Base-by-base conservation (phyloP, 2,113 vertebrate species). In the Garra rufa region DNA sequence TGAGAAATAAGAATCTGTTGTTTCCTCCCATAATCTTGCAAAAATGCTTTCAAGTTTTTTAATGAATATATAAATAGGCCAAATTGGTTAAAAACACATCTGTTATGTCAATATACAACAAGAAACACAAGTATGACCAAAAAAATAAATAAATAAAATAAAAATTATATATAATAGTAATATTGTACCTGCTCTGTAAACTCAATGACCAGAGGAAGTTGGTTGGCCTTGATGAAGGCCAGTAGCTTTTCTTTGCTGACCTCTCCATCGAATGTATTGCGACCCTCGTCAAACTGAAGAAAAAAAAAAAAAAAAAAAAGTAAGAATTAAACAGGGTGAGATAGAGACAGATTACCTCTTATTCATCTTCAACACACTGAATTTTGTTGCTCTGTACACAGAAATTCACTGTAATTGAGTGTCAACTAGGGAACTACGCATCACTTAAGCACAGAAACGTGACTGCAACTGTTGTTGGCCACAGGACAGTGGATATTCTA, bases 131-230 rank as follows among this genome's bases (percentile, higher is more conserved):
- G 14, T 48, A 1, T 9, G 11, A 17, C 19, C n/a, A 9, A 10
- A 5, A 43, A 1, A 26, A n/a, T n/a, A n/a, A n/a, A n/a, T n/a
- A n/a, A n/a, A n/a, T n/a, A n/a, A n/a, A n/a, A n/a, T n/a, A n/a
- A n/a, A n/a, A n/a, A n/a, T n/a, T n/a, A n/a, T n/a, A n/a, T n/a
- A n/a, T n/a, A n/a, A n/a, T n/a, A n/a, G n/a, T n/a, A n/a, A n/a
- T n/a, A n/a, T n/a, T 83, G 65, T 91, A 99, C 98, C 97, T 99
- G 98, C 85, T 99, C 98, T 0, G 98, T 99, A 92, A 99, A 99
- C 93, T 99, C 98, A 0, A 99, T 99, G 91, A 99, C 97, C 88
- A 99, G 93, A 24, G 98, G 98, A 82, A 99, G 92, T 81, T 98
- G 96, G 91, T 99, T 99, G 86, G 96, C 89, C 91, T 96, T 99